These are phyloP conservation scores for Danio choprae DNA, from an alignment of 2,797 vertebrate genomes.

Conservation along the genomic window DNA sequence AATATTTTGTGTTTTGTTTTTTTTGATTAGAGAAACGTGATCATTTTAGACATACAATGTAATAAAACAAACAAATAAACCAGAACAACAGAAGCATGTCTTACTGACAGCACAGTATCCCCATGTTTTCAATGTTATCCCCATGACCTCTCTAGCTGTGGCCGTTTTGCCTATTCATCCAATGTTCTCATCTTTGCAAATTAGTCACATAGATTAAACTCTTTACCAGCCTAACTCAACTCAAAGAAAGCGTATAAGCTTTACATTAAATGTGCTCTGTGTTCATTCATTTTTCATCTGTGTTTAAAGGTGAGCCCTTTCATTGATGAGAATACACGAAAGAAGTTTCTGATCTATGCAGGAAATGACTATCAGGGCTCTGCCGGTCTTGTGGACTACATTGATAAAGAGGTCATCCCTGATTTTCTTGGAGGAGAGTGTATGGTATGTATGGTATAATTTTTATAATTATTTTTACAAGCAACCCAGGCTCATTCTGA, in stretches of 20 bases:
- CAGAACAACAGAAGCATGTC: no score
- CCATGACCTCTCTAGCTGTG: no score
- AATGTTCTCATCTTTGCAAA: no score
- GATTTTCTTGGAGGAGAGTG: slow-evolving; percentile 98
- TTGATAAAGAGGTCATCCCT: slow-evolving; percentile 96
- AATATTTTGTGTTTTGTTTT: no score
- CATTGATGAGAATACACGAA: slow-evolving; percentile 98
- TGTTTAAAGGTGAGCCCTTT: slow-evolving; percentile 93
- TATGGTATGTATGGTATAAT: slow-evolving; percentile 80
- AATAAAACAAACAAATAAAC: no score
- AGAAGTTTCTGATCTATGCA: slow-evolving; percentile 98
- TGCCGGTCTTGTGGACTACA: slow-evolving; percentile 95
- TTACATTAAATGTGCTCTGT: not conserved
- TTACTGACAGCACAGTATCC: no score
- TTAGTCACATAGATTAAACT: not conserved
- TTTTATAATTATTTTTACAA: not conserved
- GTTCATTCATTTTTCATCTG: no score
- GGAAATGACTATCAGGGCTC: slow-evolving; percentile 98
- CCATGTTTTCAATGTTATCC: no score
- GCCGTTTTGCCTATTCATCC: no score
- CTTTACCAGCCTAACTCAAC: not conserved
- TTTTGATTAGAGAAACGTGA: no score
- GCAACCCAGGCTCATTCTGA: no score
- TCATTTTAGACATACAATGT: no score
- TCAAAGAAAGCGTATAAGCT: not conserved